Evolutionary conservation across 2,113 vertebrate genomes (phyloP), one percentile per base, ranked within the genome.

Genomic region (Marmota monax): DNA sequence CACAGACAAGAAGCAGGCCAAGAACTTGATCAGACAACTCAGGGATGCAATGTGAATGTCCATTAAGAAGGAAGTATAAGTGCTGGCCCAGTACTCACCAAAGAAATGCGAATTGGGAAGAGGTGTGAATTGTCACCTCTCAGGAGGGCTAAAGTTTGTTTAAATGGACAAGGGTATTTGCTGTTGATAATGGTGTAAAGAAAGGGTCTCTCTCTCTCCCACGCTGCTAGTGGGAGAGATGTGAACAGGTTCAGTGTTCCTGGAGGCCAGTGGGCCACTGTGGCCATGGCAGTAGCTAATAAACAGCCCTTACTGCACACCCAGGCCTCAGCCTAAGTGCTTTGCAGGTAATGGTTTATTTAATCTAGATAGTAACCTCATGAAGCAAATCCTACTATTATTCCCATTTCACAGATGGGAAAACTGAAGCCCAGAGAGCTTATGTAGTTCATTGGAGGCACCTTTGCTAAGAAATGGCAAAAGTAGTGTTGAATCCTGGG

Each of bases 391-490:
- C 73, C n/a, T 88, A 58, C 16, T 27, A 39, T 82, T 58, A 74
- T 32, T 13, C 84, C 63, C 84, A 94, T 82, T 93, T 96, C 69
- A 80, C 76, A 95, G 95, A 85, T 96, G 72, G 87, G 90, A 72
- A 95, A 80, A 93, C 58, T 45, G n/a, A 97, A 67, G 58, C 42
- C 29, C 45, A 94, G 23, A 84, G 45, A 89, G 23, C 42, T 78
- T 93, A 69, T 58, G 10, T n/a, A 76, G 80, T 74, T 89, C 95
- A 32, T 32, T 53, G 5, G 34, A 69, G 20, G 14, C 29, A 45
- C 58, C 65, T 93, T 84, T 76, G 79, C 63, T 72, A 14, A 22
- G 27, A 80, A 79, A 87, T 39, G 25, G 37, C 22, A 76, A 91
- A 78, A 51, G 2, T 29, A 37, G 34, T 69, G 32, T 27, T 5